Base-by-base conservation (phyloP, 2,888 invertebrate species). In the Hanleya hanleyi region DNA sequence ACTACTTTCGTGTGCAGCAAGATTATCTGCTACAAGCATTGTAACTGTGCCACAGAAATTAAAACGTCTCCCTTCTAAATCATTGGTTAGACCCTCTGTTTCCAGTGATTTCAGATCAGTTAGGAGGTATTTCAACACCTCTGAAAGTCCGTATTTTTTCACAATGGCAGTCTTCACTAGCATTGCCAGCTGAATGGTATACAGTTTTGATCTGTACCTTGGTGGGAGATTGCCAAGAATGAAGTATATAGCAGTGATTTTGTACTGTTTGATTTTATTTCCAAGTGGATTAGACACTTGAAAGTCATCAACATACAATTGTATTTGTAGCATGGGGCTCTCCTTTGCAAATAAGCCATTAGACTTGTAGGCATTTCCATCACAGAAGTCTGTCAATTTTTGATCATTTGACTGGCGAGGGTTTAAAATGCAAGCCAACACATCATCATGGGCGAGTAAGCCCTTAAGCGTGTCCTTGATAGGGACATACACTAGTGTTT, bases 291-390 rank as follows among this genome's bases (percentile, higher is more conserved):
- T 57, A 9, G 57, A 61, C 3, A 61, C 1, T 26, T 61, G 61
- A 33, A 61, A 61, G 9, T 61, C 61, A 61, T 61, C 61, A 15
- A 61, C 29, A 61, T 61, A 61, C 26, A 61, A 4, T 12, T 61
- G 61, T 9, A 61, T 5, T 1, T 61, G 61, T 18, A 12, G 61
- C 3, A 33, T 26, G n/a, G 29, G 1, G 15, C 3, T 18, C 26
- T 61, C 61, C 15, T 5, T 29, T 61, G 61, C 26, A 26, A 61
- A 61, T 33, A 61, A 33, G 29, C 26, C 61, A 33, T 26, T 61
- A 22, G 61, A 61, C 18, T 33, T 26, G 26, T 22, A 61, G 3
- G 61, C 61, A 61, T 61, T 1, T 9, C 61, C 61, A 61, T 61
- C 12, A 57, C 61, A 61, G 29, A 1, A 26, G 9, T 61, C 3